Conservation (phyloP, 2,888 invertebrate genomes). For the Dermolepida albohirtum region DNA sequence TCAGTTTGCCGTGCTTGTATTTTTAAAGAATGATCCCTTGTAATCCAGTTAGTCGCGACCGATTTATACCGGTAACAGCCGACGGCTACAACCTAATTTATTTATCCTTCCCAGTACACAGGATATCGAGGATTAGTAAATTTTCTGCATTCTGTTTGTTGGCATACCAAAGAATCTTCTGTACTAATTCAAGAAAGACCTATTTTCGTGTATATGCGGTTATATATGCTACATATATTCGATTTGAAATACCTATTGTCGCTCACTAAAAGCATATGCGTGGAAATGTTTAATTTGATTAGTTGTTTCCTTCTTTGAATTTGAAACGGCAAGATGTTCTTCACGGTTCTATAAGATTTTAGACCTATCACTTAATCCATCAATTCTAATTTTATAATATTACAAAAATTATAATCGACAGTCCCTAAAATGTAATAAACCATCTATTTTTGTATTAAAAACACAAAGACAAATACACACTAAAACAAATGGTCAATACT, state of each 20-base stretch:
- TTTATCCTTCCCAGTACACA: constrained; percentile 52
- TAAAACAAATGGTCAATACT: too few species aligned
- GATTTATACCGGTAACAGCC: constrained; percentile 49
- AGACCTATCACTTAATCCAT: too few species aligned
- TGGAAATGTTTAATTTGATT: constrained; percentile 13
- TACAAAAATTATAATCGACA: too few species aligned
- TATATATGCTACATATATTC: neutral
- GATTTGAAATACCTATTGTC: constrained; percentile 28
- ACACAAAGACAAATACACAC: too few species aligned
- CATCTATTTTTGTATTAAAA: too few species aligned
- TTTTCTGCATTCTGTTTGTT: constrained; percentile 1
- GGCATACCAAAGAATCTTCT: neutral
- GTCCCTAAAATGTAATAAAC: too few species aligned
- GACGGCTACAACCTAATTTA: constrained; percentile 52
- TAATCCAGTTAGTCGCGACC: constrained; percentile 53
- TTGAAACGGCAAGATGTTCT: constrained; percentile 3
- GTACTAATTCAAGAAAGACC: too few species aligned
- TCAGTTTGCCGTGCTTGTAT: constrained; percentile 32
- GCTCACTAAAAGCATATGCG: constrained; percentile 9
- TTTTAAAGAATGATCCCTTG: constrained; percentile 49
- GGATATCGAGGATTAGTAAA: constrained; percentile 52
- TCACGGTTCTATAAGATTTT: too few species aligned
- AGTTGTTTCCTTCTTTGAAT: constrained; percentile 23
- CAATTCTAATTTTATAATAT: too few species aligned
- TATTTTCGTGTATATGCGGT: too few species aligned